Base-by-base conservation (phyloP, 2,888 invertebrate genomes). In the Sinhomidia bicolor region DNA sequence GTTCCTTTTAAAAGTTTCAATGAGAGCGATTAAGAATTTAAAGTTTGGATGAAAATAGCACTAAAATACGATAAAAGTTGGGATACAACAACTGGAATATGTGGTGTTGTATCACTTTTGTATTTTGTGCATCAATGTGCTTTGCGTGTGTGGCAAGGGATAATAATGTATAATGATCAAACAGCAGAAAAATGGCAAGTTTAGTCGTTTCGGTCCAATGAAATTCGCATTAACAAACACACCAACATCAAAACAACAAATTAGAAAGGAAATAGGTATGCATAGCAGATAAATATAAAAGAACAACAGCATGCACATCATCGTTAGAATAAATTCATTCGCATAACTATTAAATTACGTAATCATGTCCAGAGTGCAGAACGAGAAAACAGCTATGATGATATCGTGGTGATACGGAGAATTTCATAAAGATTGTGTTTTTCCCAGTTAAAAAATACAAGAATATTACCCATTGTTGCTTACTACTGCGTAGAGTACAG, bases 301-400 rank as follows among this genome's bases (percentile, higher is more conserved):
- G 65, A 47, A 47, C 6, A 47, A 47, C 7, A 32, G n/a, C 4
- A 32, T 65, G 3, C 26, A 4, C 32, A 6, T 23, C 32, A 32
- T 65, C 7, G 26, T 32, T 5, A 32, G 26, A n/a, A 65, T 65
- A 23, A 32, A 65, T 29, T 32, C n/a, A 32, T 65, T 10, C 14
- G 1, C 7, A 41, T 41, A 20, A 41, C 68, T 12, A 68, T 68
- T 68, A 68, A 32, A 41, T 68, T 68, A 68, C 68, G 68, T 68
- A 68, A 68, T 68, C 65, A 32, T 32, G n/a, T 36, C 68, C 68
- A 68, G 68, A 68, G 68, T 68, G 32, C 68, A 68, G 68, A 36
- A 68, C 41, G 65, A 54, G 17, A 20, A 68, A 41, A 36, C 36
- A 20, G 41, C 20, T 68, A 36, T 41, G 20, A 36, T 41, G 41